phyloP scores from a whole-genome alignment of 2,888 invertebrate species.

The Spialia ferax region DNA sequence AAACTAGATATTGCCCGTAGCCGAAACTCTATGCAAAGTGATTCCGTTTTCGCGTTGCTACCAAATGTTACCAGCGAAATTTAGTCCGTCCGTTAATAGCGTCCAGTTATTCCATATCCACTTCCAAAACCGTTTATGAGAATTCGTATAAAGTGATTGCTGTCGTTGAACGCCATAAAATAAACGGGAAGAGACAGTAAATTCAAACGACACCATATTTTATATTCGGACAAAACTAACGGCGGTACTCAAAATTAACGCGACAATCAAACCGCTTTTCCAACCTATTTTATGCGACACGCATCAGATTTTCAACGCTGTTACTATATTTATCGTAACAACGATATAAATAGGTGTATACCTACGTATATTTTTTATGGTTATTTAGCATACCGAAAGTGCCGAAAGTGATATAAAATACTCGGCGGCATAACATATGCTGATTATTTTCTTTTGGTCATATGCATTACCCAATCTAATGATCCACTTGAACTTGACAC shows the following conservation, averaged over 20 bases:
- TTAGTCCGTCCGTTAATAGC: constrained; percentile 46
- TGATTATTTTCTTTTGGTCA: no score
- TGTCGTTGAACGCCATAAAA: constrained; percentile 11
- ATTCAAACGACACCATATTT: constrained; percentile 39
- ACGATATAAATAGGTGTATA: no score
- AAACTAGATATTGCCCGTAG: constrained; percentile 27
- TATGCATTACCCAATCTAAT: no score
- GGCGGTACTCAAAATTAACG: constrained; percentile 37
- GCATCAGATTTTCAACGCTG: constrained; percentile 44
- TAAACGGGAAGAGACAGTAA: constrained; percentile 25
- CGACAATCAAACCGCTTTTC: constrained; percentile 35
- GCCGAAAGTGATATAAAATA: no score
- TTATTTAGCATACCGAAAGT: no score
- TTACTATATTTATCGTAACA: no score
- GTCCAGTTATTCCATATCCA: constrained; percentile 39
- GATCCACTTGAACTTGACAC: no score
- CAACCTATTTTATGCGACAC: constrained; percentile 44
- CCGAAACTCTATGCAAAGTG: constrained; percentile 34
- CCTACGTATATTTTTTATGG: no score
- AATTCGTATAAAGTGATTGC: constrained; percentile 14
- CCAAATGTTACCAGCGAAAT: constrained; percentile 47
- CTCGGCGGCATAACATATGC: no score
- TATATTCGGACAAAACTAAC: constrained; percentile 39
- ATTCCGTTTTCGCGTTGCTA: constrained; percentile 44
- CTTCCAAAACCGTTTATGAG: constrained; percentile 1